Base-by-base conservation (phyloP, 2,888 invertebrate genomes). In the Hypena proboscidalis region DNA sequence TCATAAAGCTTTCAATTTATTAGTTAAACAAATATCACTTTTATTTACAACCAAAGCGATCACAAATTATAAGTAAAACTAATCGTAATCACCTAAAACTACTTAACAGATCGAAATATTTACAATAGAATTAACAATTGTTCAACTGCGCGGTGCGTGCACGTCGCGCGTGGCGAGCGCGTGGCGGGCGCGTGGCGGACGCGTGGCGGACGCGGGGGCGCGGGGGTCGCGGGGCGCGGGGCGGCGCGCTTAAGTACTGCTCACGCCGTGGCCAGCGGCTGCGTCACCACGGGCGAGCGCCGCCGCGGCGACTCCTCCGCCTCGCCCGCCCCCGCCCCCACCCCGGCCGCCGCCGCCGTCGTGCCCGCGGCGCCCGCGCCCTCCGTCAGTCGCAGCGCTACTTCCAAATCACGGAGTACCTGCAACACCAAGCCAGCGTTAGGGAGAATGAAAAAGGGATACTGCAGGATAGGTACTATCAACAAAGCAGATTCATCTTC, bases 391-490 rank as follows among this genome's bases (percentile, higher is more conserved):
- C 93, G 92, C 69, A 97, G 92, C 75, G 97, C 97, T 80, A 95
- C 93, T 83, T 97, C 97, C 77, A 98, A 92, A 91, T 98, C 98
- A 70, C 96, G 95, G 75, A 98, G 93, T 75, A 98, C 96, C 86
- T 86, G 81, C 29, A 25, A 32, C 29, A 13, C 6, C n/a, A n/a
- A n/a, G n/a, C n/a, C n/a, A n/a, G n/a, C n/a, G n/a, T n/a, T n/a
- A n/a, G n/a, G n/a, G n/a, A n/a, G n/a, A n/a, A n/a, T n/a, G n/a
- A n/a, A n/a, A n/a, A n/a, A n/a, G n/a, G n/a, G n/a, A n/a, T n/a
- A n/a, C n/a, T n/a, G n/a, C n/a, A n/a, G n/a, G n/a, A n/a, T n/a
- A n/a, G n/a, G n/a, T n/a, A n/a, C n/a, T n/a, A n/a, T n/a, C n/a
- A n/a, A n/a, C n/a, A n/a, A n/a, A n/a, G n/a, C n/a, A n/a, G n/a